Base-by-base conservation (phyloP, 2,888 invertebrate genomes). In the Sarcophaga subvicina region DNA sequence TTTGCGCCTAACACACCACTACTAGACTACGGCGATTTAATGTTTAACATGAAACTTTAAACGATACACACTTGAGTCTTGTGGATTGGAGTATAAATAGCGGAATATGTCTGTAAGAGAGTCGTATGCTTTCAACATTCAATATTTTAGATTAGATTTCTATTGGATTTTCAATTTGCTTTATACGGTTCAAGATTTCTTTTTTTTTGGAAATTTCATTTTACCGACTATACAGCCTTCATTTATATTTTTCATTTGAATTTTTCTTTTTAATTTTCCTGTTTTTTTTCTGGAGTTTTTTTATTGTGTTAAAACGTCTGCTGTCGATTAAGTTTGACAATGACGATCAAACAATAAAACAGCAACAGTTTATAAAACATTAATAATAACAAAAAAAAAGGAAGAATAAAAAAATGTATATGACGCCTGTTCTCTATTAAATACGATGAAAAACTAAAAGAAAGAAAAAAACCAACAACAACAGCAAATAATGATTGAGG, bases 241-340 rank as follows among this genome's bases (percentile, higher is more conserved):
- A 71, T 82, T 71, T 63, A 47, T 76, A 64, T n/a, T 87, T 75
- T 81, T 37, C 37, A 47, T 20, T 69, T 37, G 71, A 11, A 62
- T 25, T 59, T 66, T 59, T 60, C 27, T n/a, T 70, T 69, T 37
- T 47, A 72, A 37, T 70, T 79, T 67, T 75, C 66, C 37, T 64
- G 47, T 62, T 80, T 76, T 64, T 49, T 66, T 67, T 45, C 2
- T 22, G 37, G 2, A 10, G 8, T 37, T 17, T 47, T 17, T 47
- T 37, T 20, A 37, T 63, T 63, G 11, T 70, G n/a, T 71, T 64
- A 22, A 78, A 80, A 83, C 71, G 78, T 71, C 86, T 83, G 78
- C 66, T 81, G 83, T 75, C 83, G 86, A 83, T 87, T 83, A 87
- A 84, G 83, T 83, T 45, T 87, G 87, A 84, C 81, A 84, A 84